Percentiles rank a stretch among this genome's conserved stretches.
Conservation (phyloP, 2,888 invertebrate species). For the Cantharis flavilabris region DNA sequence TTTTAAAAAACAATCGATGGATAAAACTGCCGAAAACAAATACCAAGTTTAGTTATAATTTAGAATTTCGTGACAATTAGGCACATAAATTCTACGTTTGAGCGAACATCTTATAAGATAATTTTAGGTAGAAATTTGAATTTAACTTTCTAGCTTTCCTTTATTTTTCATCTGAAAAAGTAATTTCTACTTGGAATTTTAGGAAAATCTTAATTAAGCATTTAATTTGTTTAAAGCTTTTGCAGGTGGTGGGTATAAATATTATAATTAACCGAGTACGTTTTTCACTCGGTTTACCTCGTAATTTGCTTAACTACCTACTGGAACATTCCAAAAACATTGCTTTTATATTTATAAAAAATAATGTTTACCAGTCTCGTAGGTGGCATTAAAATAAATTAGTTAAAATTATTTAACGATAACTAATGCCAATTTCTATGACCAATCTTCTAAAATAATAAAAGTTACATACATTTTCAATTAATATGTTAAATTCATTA, state of each 20-base stretch:
- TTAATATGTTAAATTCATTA: background rate
- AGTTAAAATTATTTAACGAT: background rate
- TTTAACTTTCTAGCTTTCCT: background rate
- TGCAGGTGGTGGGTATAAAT: background rate
- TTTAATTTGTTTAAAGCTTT: background rate
- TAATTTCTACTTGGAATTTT: background rate
- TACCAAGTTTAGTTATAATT: background rate
- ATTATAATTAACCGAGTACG: background rate
- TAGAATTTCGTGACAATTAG: background rate
- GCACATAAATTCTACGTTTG: background rate
- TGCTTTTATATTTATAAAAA: background rate
- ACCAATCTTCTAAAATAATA: background rate
- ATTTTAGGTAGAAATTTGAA: background rate
- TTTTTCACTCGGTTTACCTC: background rate
- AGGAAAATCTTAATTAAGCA: background rate
- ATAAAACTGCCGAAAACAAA: background rate
- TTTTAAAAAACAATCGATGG: background rate
- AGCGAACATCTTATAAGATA: background rate
- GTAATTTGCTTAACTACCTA: background rate
- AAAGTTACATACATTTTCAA: no score
- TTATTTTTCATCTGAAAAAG: background rate
- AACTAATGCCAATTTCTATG: background rate
- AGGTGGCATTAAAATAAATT: background rate
- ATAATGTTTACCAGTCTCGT: background rate
- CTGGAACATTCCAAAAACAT: background rate